Evolutionary conservation across 2,113 vertebrate genomes (phyloP).

Genomic region (Hiodon tergisus): DNA sequence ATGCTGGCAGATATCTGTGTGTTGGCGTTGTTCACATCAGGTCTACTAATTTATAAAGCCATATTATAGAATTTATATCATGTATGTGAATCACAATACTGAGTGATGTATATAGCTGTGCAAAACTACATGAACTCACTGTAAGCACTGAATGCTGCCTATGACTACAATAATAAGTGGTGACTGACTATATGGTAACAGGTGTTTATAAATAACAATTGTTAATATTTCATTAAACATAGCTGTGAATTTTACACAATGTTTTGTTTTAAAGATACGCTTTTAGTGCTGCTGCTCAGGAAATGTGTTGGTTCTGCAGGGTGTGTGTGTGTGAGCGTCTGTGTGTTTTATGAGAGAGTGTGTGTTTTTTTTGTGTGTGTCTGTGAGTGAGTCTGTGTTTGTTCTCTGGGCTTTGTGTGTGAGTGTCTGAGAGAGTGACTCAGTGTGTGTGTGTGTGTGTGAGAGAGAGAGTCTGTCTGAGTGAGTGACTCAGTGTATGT

Average conservation of each 20-base stretch:
- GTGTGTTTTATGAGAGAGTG: not conserved
- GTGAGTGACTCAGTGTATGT: not conserved
- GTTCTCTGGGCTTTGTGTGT: not conserved
- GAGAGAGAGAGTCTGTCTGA: not conserved
- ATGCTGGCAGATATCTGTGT: too few species aligned
- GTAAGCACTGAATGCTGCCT: constrained; percentile 21
- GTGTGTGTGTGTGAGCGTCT: not conserved
- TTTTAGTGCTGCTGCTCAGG: not conserved
- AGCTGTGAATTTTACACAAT: constrained; percentile 21
- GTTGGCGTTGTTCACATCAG: constrained; percentile 15
- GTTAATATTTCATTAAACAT: constrained; percentile 21
- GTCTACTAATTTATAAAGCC: constrained; percentile 52
- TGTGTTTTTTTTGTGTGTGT: not conserved
- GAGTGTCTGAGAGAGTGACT: not conserved
- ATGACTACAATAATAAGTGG: constrained; percentile 24
- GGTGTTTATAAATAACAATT: constrained; percentile 5
- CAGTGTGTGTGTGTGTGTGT: not conserved
- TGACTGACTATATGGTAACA: constrained; percentile 25
- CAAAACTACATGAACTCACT: constrained; percentile 38
- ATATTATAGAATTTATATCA: constrained; percentile 45
- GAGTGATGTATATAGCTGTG: constrained; percentile 48
- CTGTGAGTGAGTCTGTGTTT: not conserved
- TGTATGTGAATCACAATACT: constrained; percentile 41
- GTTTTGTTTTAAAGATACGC: not conserved
- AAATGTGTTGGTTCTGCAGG: not conserved